Percentiles rank a stretch among this genome's conserved stretches.
These are phyloP conservation scores for Sesia bembeciformis DNA, from an alignment of 2,888 invertebrate species.

Conservation along the genomic window DNA sequence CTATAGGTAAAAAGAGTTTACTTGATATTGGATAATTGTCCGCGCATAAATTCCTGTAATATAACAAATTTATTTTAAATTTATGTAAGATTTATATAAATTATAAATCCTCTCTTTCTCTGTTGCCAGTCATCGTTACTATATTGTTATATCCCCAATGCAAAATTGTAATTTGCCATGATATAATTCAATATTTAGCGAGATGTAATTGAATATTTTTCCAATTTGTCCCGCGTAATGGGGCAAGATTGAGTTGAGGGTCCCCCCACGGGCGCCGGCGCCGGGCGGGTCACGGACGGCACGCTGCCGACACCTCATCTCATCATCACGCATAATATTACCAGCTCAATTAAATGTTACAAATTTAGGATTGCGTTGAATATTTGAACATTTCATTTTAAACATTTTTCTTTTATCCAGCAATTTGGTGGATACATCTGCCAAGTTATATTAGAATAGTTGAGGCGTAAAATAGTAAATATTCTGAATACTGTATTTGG, in stretches of 20 bases:
- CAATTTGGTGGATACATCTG: too few relatives aligned
- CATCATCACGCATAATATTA: constrained; percentile 33
- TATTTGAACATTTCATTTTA: too few relatives aligned
- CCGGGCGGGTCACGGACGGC: not conserved
- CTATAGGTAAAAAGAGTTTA: too few relatives aligned
- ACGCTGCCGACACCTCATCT: constrained; percentile 8
- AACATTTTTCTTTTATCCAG: too few relatives aligned
- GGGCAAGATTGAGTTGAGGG: constrained; percentile 73
- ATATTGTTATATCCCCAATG: constrained; percentile 33
- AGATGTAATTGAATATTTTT: constrained; percentile 74
- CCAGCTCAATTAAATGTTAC: constrained; percentile 25
- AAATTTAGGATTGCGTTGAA: too few relatives aligned
- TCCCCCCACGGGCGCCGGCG: constrained; percentile 30
- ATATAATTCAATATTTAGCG: constrained; percentile 73
- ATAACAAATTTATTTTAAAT: too few relatives aligned
- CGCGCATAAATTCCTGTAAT: too few relatives aligned
- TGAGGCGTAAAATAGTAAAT: too few relatives aligned
- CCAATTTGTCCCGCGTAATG: constrained; percentile 74
- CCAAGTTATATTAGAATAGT: too few relatives aligned
- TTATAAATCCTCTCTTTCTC: not conserved
- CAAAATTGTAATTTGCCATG: constrained; percentile 69
- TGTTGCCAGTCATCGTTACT: not conserved
- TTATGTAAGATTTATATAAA: too few relatives aligned
- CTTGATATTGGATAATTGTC: too few relatives aligned
- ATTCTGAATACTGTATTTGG: too few relatives aligned